These are phyloP conservation scores for Hymenochirus boettgeri DNA, from an alignment of 2,113 vertebrate species.

Conservation along the genomic window DNA sequence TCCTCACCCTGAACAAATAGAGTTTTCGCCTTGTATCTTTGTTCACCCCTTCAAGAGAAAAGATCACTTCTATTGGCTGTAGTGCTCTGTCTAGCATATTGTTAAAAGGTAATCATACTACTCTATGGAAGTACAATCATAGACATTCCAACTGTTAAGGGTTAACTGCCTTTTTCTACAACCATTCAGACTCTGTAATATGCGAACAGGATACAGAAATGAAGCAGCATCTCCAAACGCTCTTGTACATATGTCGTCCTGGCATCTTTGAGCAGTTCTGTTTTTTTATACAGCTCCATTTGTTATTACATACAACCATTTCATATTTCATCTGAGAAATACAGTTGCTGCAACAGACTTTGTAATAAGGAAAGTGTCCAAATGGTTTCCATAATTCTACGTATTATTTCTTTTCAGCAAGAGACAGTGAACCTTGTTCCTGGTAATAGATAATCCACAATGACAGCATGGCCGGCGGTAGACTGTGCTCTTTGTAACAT, in stretches of 20 bases:
- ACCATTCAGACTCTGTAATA: no score
- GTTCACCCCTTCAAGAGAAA: no score
- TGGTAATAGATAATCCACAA: not conserved
- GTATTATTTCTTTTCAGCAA: conserved; percentile 45
- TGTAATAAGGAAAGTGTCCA: conserved; percentile 41
- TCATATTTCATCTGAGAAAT: conserved; percentile 24
- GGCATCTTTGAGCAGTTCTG: not conserved
- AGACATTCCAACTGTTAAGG: no score
- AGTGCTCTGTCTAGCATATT: no score
- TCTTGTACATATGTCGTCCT: conserved; percentile 10
- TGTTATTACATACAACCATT: conserved; percentile 33
- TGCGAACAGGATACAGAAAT: not conserved
- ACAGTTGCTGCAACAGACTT: not conserved
- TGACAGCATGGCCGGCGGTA: not conserved
- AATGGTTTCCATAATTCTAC: conserved; percentile 47
- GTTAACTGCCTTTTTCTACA: no score
- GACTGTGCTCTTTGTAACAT: not conserved
- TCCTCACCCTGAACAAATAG: no score
- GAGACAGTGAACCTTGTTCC: conserved; percentile 31
- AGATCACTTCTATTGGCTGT: no score
- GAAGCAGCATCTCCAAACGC: not conserved
- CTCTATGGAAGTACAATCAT: no score
- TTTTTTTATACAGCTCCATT: conserved; percentile 21
- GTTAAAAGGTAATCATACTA: no score
- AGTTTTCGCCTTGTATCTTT: no score